Conservation (phyloP, 2,888 invertebrate genomes). For the Drosophila merina region DNA sequence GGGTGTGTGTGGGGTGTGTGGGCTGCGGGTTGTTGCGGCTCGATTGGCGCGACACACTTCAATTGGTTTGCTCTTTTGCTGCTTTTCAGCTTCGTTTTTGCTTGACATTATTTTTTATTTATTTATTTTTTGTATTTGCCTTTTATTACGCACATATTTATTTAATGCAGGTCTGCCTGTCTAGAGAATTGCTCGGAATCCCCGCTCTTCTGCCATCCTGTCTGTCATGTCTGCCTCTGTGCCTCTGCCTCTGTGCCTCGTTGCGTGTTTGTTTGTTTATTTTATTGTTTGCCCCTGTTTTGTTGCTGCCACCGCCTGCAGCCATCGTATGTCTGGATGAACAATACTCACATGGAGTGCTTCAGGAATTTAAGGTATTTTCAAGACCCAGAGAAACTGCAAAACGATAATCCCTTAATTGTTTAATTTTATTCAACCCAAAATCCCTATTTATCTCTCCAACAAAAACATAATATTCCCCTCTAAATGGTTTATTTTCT, state of each 20-base stretch:
- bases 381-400: background rate
- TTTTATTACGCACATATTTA: conserved; percentile 54
- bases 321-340: conserved; percentile 38
- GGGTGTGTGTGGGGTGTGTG: conserved; percentile 19
- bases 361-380: conserved; percentile 1
- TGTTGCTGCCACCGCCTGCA: conserved; percentile 31
- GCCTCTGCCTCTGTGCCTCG: background rate
- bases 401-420: background rate
- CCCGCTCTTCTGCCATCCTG: conserved; percentile 14
- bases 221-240: conserved; percentile 28
- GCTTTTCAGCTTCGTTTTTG: conserved; percentile 10
- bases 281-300: conserved; percentile 50
- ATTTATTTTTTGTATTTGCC: conserved; percentile 39
- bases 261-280: conserved; percentile 46
- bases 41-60: conserved; percentile 52
- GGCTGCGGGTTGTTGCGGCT: conserved; percentile 15
- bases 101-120: conserved; percentile 2
- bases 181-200: conserved; percentile 24
- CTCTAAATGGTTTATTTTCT: too few species aligned
- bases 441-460: too few species aligned
- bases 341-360: conserved; percentile 5
- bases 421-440: background rate
- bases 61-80: conserved; percentile 50
- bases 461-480: too few species aligned
- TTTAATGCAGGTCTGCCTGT: conserved; percentile 52